Conservation (phyloP, 2,113 vertebrate species). For the Vimba vimba region DNA sequence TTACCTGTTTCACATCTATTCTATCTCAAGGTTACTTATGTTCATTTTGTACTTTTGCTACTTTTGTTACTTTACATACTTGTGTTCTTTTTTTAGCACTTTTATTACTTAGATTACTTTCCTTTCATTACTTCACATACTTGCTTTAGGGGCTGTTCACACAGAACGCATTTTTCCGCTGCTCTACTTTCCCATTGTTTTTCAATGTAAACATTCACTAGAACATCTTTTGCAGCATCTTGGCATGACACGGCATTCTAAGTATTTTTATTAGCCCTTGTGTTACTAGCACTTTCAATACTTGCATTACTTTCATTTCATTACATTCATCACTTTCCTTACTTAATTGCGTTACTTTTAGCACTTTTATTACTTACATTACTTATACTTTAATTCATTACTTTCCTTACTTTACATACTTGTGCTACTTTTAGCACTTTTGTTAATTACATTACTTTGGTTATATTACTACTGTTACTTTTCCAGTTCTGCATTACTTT, state of each 20-base stretch:
- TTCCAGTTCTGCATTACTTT: neutral
- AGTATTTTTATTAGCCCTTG: too few relatives aligned
- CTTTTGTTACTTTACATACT: neutral
- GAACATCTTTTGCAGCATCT: too few relatives aligned
- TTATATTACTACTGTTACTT: neutral
- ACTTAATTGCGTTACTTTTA: neutral
- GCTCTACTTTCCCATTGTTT: too few relatives aligned
- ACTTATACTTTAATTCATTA: neutral
- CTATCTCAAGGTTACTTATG: neutral
- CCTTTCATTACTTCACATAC: neutral
- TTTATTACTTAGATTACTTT: neutral
- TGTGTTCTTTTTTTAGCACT: neutral
- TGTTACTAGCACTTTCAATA: neutral
- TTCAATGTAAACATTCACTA: too few relatives aligned
- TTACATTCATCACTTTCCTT: neutral
- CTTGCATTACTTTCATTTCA: neutral
- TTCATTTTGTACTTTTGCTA: neutral
- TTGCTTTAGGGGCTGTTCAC: too few relatives aligned
- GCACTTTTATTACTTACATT: neutral
- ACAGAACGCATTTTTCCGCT: too few relatives aligned
- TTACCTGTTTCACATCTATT: neutral
- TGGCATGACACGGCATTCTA: too few relatives aligned
- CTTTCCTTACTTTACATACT: neutral
- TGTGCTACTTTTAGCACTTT: neutral
- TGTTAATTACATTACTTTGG: neutral